These are phyloP conservation scores for Oreochromis mossambicus DNA, from an alignment of 2,797 vertebrate genomes.

Conservation along the genomic window DNA sequence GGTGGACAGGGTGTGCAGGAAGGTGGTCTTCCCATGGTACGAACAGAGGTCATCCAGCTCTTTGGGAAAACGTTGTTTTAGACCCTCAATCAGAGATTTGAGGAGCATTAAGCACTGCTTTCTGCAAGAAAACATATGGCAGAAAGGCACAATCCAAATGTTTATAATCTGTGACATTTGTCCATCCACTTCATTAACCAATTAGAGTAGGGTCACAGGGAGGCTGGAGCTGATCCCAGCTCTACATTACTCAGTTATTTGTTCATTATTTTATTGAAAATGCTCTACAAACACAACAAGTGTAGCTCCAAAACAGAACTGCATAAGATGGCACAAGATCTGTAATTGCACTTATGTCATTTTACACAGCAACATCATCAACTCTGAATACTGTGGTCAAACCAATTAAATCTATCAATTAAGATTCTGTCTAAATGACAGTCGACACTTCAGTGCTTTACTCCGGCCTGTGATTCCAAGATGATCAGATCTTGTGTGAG, in stretches of 20 bases:
- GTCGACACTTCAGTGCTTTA: too few species aligned
- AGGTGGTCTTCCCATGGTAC: constrained; percentile 69
- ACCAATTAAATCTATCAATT: too few species aligned
- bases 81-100: constrained; percentile 63
- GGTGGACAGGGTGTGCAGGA: constrained; percentile 59
- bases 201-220: not conserved
- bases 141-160: not conserved
- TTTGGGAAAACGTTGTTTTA: constrained; percentile 57
- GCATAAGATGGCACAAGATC: too few species aligned
- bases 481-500: not conserved
- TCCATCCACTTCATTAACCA: rapidly evolving
- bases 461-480: not conserved
- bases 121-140: not conserved
- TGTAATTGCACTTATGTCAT: too few species aligned
- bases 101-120: constrained; percentile 63
- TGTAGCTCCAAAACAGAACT: too few species aligned
- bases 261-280: not conserved
- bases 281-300: too few species aligned
- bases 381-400: too few species aligned
- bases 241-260: not conserved
- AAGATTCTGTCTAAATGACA: too few species aligned
- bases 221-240: not conserved
- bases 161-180: not conserved
- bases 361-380: too few species aligned
- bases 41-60: constrained; percentile 60